Conservation (phyloP, 2,797 vertebrate species). For the Emys orbicularis region DNA sequence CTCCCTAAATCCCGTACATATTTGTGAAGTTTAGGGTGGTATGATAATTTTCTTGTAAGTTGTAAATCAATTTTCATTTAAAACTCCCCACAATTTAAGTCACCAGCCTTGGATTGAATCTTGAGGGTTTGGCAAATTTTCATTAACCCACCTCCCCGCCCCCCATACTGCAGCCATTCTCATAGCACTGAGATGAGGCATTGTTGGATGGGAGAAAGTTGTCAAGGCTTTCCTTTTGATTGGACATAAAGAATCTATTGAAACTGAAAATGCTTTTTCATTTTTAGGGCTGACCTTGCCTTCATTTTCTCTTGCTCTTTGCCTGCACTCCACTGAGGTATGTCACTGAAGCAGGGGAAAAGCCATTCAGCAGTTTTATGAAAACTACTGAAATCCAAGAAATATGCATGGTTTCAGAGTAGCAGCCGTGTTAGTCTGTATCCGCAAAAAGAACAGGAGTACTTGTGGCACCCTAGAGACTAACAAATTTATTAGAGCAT, state of each 20-base stretch:
- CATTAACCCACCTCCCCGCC: neutral
- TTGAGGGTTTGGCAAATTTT: neutral
- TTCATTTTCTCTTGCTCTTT: slow-evolving; percentile 44
- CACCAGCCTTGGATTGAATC: neutral
- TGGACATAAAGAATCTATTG: slow-evolving; percentile 27
- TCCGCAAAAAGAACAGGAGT: too few relatives aligned
- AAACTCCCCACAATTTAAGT: neutral
- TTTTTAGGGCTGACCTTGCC: slow-evolving; percentile 14
- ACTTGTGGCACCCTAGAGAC: too few relatives aligned
- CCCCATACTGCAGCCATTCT: neutral
- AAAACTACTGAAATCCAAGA: slow-evolving; percentile 59
- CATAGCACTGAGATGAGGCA: neutral
- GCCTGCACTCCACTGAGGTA: slow-evolving; percentile 23
- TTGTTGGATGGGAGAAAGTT: neutral
- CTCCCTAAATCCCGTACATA: neutral
- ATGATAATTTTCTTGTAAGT: neutral
- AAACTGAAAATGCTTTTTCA: slow-evolving; percentile 47
- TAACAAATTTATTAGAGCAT: too few relatives aligned
- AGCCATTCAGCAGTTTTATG: neutral
- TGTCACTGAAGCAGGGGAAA: slow-evolving; percentile 36
- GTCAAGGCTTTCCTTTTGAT: slow-evolving; percentile 42
- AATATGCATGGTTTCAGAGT: too few relatives aligned
- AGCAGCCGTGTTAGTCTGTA: too few relatives aligned
- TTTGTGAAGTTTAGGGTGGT: neutral
- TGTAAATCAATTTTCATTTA: neutral